Conservation (phyloP, 2,888 invertebrate genomes). For the Monoplex corrugatus region DNA sequence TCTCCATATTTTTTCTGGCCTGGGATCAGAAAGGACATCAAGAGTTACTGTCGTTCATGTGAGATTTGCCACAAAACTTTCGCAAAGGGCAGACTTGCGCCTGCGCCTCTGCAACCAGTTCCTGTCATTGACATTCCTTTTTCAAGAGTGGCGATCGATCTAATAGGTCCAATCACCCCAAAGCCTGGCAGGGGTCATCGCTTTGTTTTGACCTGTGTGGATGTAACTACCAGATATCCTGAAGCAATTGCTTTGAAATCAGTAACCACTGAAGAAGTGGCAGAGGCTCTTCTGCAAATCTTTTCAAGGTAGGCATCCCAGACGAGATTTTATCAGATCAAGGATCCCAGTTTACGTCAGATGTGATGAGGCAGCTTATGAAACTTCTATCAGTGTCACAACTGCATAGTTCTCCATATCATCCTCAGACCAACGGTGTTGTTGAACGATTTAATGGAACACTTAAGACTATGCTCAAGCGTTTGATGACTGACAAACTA, state of each 20-base stretch:
- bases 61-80: background rate
- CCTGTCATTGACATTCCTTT: slow-evolving; percentile 15
- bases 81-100: background rate
- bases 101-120: background rate
- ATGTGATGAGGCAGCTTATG: slow-evolving; percentile 16
- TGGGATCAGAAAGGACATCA: background rate
- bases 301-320: background rate
- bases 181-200: background rate
- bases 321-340: slow-evolving; percentile 6
- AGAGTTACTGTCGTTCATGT: slow-evolving; percentile 9
- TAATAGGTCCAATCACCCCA: background rate
- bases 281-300: background rate
- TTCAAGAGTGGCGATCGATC: background rate
- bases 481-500: background rate
- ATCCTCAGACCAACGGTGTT: background rate
- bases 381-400: slow-evolving; percentile 49
- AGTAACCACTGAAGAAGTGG: background rate
- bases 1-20: background rate
- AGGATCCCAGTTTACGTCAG: slow-evolving; percentile 7
- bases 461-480: background rate
- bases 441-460: background rate
- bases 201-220: background rate
- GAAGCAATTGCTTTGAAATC: background rate
- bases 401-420: background rate
- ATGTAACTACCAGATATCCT: background rate